A percentile compares a stretch with the other conserved stretches of the same genome.
These are phyloP conservation scores for Montipora capricornis DNA, from an alignment of 64 coral and sea anemone species.

Conservation along the genomic window DNA sequence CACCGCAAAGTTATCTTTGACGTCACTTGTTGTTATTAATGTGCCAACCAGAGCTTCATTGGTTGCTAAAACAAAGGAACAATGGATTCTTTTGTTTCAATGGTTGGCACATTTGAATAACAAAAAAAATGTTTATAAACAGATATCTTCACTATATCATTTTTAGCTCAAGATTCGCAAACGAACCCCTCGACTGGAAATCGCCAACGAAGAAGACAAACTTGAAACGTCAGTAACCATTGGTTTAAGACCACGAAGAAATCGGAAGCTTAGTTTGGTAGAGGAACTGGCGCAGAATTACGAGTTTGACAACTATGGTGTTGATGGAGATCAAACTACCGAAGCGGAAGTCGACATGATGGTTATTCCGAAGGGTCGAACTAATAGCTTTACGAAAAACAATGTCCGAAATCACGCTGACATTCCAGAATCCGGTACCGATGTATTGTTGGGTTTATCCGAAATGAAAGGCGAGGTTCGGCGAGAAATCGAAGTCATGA, in stretches of 20 bases:
- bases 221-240: conserved; percentile 63
- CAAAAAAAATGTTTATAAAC: no score
- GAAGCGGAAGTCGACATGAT: conserved; percentile 42
- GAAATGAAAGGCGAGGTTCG: conserved; percentile 99
- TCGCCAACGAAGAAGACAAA: conserved; percentile 66
- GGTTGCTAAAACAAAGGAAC: no score
- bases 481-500: conserved; percentile 98
- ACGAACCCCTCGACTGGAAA: conserved; percentile 62
- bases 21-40: no score
- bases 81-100: no score
- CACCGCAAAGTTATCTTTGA: no score
- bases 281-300: conserved; percentile 91
- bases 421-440: conserved; percentile 60
- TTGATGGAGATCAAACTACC: conserved; percentile 62
- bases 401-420: conserved; percentile 46
- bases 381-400: conserved; percentile 20
- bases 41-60: no score
- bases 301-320: conserved; percentile 77
- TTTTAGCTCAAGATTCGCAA: conserved; percentile 85
- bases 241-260: conserved; percentile 34
- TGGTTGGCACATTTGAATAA: no score
- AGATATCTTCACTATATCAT: neutral
- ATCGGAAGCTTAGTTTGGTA: conserved; percentile 85
- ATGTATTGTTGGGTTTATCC: conserved; percentile 82
- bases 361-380: conserved; percentile 25